Base-by-base conservation (phyloP, 2,113 vertebrate species). In the Zingel zingel region DNA sequence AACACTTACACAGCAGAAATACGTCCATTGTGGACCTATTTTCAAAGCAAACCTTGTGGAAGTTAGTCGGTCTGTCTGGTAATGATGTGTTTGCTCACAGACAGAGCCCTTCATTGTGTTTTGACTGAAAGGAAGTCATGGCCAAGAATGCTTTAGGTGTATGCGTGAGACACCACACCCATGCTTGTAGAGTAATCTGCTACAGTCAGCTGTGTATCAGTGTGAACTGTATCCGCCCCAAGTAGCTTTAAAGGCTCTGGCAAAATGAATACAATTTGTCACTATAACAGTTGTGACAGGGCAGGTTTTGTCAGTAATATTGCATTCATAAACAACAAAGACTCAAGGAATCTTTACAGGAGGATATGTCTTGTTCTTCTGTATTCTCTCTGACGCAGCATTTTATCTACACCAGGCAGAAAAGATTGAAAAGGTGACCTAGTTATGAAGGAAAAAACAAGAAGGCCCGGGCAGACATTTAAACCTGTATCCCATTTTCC, bases 41-140 rank as follows among this genome's bases (percentile, higher is more conserved):
- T 65, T 66, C 67, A 70, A 80, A 61, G 53, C 51, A 54, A 67
- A 50, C 33, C 70, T 3, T 0, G 8, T 36, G 6, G 48, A 79
- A 23, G 27, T 43, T 43, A 56, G 25, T 19, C 54, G 57, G 56
- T 67, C 65, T 19, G 48, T 75, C 3, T 56, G 66, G 72, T 79
- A 39, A 7, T 30, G 23, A 27, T 59, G 21, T 63, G 72, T 77
- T 84, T 82, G 70, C 68, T 63, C 47, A 57, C 18, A 82, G 14
- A 84, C 74, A 75, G 33, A 70, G 48, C 10, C 18, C 39, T n/a
- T 53, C 33, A 65, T 87, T 90, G 70, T 87, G 45, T 73, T 39
- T 50, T 68, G 21, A 54, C n/a, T 81, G 53, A 84, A 74, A 61
- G 6, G 21, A 68, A 54, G 69, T 66, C 58, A 63, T 6, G 9